Percentiles rank a stretch among this genome's conserved stretches.
These are phyloP conservation scores for Perca schrenkii DNA, from an alignment of 2,113 vertebrate species.

Conservation along the genomic window DNA sequence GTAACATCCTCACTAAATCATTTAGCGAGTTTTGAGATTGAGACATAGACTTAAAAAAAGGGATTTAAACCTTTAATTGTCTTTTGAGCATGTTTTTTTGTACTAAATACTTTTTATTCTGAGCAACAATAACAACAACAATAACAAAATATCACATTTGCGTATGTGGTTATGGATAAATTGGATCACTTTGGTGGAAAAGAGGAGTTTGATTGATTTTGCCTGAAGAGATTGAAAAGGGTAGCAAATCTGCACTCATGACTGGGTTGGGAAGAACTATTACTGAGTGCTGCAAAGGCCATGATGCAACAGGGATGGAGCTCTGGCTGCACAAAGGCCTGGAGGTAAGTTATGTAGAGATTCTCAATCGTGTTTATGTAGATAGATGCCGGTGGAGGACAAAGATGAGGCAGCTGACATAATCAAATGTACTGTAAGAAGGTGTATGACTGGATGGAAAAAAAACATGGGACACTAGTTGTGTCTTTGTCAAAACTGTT, in stretches of 20 bases:
- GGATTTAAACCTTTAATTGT: conserved; percentile 26
- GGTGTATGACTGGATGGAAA: background rate
- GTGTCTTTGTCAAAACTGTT: background rate
- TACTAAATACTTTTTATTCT: background rate
- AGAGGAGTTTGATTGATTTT: background rate
- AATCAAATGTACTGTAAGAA: background rate
- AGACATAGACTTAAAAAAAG: background rate
- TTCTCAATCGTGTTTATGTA: background rate
- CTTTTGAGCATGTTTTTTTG: background rate
- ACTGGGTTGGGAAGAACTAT: background rate
- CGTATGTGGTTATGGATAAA: background rate
- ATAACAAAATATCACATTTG: background rate
- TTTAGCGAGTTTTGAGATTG: conserved; percentile 12
- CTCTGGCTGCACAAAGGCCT: background rate
- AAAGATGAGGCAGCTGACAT: conserved; percentile 15
- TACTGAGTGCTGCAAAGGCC: conserved; percentile 25
- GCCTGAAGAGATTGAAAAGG: background rate
- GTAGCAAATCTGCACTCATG: background rate
- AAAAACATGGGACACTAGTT: background rate
- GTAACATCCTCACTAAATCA: conserved; percentile 6
- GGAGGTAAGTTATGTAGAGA: background rate
- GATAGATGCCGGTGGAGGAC: background rate
- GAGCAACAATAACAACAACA: too few species aligned
- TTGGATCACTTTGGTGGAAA: background rate
- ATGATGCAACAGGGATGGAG: background rate